phyloP scores from a whole-genome alignment of 2,888 invertebrate species.

The Ichneumon xanthorius region DNA sequence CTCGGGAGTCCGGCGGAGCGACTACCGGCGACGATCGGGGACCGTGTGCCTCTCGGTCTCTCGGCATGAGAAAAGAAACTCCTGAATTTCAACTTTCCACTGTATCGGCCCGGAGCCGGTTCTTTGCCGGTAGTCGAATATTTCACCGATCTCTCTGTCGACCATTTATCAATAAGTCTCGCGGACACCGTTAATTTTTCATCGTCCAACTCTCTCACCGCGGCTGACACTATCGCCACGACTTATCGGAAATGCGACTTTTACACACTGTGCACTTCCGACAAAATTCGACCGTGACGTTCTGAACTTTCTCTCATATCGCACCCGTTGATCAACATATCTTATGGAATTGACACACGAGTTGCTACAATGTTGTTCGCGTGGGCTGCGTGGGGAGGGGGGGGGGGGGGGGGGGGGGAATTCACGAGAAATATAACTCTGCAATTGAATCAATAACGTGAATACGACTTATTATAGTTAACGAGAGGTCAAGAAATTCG shows the following conservation, averaged over 20 bases:
- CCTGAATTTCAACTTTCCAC: constrained; percentile 61
- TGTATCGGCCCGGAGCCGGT: constrained; percentile 36
- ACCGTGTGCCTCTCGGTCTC: not conserved
- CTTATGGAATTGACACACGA: not conserved
- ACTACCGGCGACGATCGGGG: constrained; percentile 8
- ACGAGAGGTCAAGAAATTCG: constrained; percentile 7
- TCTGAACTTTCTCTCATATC: constrained; percentile 1
- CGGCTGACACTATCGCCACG: not conserved
- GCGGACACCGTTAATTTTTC: not conserved
- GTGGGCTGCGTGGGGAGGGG: not conserved
- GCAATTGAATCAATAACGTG: constrained; percentile 1
- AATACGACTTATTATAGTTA: not conserved
- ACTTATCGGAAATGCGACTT: constrained; percentile 2
- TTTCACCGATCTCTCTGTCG: constrained; percentile 32
- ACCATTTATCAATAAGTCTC: constrained; percentile 2
- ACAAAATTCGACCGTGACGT: constrained; percentile 9
- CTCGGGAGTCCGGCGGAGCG: constrained; percentile 3
- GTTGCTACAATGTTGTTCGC: not conserved
- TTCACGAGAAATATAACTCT: not conserved
- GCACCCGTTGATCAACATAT: not conserved
- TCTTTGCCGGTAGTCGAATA: constrained; percentile 32
- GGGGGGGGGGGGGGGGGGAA: not conserved
- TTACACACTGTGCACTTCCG: not conserved
- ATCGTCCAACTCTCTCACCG: constrained; percentile 15
- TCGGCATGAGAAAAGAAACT: constrained; percentile 52